Base-by-base conservation (phyloP, 35 echinoderm and acorn worm genomes). In the Ptychodera flava region DNA sequence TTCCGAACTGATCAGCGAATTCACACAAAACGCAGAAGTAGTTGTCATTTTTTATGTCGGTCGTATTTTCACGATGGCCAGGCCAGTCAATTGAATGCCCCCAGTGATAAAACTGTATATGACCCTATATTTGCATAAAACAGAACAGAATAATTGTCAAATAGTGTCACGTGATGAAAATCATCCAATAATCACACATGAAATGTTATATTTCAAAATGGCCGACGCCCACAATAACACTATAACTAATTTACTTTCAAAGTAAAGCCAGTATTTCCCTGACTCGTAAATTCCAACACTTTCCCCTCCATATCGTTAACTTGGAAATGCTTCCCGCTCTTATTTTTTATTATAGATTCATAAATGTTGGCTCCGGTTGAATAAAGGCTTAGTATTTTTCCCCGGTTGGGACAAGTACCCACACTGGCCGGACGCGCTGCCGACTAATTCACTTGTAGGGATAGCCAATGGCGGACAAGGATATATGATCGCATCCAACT, bases 21-120 rank as follows among this genome's bases (percentile, higher is more conserved):
- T 94, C 80, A 94, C 92, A 78, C 92, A 94, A 82, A 94, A 94
- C 33, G 92, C 78, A 37, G 92, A 88, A 79, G 92, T 22, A 6
- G 45, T 90, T 87, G 92, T 90, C 92, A 94, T 94, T 87, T 64
- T 94, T 94, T 87, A 94, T 94, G 85, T 86, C 85, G 92, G 85
- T 94, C 88, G 89, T 94, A 94, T 93, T 90, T 93, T 93, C 85
- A 75, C 87, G 81, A 53, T 75, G 88, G 33, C 38, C 83, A 85
- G 84, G 76, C 33, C 92, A 85, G 92, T 85, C 77, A 83, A 81
- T 87, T 89, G 80, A 83, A 35, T 86, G 81, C 86, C 82, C 76
- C 78, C 83, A 87, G 89, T 81, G 85, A 90, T 94, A 94, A 94
- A 90, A 88, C 92, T 88, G 35, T 64, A 38, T 80, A 87, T 80